Conservation (phyloP, 2,113 vertebrate species). For the Ceyx margarethae region DNA sequence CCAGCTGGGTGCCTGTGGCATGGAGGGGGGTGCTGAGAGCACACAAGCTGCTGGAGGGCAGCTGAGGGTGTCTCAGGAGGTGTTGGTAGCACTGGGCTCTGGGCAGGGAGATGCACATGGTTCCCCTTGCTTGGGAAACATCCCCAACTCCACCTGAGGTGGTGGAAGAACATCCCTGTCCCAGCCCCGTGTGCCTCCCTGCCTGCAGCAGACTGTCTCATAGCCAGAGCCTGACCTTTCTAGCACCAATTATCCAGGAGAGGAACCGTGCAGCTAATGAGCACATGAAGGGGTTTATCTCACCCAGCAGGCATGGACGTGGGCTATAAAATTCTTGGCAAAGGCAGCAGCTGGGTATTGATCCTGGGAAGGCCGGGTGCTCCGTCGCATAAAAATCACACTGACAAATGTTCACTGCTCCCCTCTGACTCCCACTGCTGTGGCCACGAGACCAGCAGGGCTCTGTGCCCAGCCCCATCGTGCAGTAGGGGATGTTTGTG, state of each 20-base stretch:
- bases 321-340: not conserved
- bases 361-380: not conserved
- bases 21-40: accelerated
- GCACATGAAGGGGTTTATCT: not conserved
- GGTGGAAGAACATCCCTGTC: accelerated
- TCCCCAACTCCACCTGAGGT: accelerated
- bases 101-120: not conserved
- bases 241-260: slow-evolving; percentile 7
- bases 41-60: accelerated
- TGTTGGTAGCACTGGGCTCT: not conserved
- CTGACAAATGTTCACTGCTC: not conserved
- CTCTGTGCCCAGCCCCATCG: accelerated
- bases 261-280: slow-evolving; percentile 8
- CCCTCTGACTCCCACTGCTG: not conserved
- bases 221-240: not conserved
- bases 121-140: not conserved
- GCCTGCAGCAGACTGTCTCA: not conserved
- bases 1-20: accelerated
- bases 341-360: not conserved
- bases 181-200: accelerated
- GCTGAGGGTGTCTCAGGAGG: no score
- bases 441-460: accelerated
- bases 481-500: not conserved
- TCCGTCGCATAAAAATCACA: not conserved
- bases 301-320: not conserved